Evolutionary conservation across 2,113 vertebrate genomes (phyloP).

Genomic region (Aphelocoma coerulescens): DNA sequence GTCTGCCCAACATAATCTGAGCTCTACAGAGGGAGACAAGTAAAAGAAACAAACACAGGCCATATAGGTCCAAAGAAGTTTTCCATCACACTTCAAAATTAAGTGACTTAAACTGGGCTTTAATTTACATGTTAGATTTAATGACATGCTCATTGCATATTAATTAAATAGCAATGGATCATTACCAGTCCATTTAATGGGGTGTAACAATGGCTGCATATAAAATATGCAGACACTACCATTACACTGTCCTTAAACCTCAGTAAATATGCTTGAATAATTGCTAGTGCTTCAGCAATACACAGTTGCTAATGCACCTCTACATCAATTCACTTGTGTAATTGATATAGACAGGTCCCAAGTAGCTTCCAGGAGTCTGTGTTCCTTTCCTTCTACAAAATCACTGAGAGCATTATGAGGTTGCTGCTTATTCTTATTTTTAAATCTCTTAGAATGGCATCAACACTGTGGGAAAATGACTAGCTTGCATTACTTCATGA

Average conservation of each 20-base stretch:
- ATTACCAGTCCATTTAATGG: conserved; percentile 73
- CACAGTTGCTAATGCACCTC: conserved; percentile 19
- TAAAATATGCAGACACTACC: conserved; percentile 66
- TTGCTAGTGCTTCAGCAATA: conserved; percentile 55
- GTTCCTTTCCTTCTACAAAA: not conserved
- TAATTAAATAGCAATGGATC: conserved; percentile 75
- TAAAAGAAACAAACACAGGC: conserved; percentile 14
- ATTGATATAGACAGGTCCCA: not conserved
- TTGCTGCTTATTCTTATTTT: not conserved
- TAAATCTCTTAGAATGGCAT: not conserved
- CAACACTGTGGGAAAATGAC: not conserved
- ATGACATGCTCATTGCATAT: conserved; percentile 67
- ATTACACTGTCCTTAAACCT: conserved; percentile 68
- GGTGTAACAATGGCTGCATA: conserved; percentile 62
- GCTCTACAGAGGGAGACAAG: not conserved
- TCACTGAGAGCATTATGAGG: not conserved
- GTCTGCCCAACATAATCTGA: not conserved
- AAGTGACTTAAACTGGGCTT: conserved; percentile 67
- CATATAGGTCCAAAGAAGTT: conserved; percentile 41
- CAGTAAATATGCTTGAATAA: conserved; percentile 74
- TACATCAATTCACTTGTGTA: conserved; percentile 27
- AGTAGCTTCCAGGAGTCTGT: not conserved
- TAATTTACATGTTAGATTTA: conserved; percentile 75
- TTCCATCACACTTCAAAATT: conserved; percentile 69
- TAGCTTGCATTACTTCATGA: not conserved